These are phyloP conservation scores for Drosophila ezoana DNA, from an alignment of 2,888 invertebrate genomes.

Conservation along the genomic window DNA sequence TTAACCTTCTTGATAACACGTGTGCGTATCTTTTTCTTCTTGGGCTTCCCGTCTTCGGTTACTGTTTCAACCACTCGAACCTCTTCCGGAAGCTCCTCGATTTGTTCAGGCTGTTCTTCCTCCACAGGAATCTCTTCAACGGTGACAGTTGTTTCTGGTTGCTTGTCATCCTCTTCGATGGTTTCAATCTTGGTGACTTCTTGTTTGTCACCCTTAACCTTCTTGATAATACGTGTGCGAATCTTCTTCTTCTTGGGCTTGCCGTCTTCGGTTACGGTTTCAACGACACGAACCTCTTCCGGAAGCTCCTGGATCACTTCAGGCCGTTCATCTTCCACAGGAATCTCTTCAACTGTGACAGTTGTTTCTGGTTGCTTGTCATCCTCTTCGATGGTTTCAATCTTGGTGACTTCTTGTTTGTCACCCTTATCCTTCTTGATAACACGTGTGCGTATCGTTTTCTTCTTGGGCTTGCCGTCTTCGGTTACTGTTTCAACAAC, in stretches of 20 bases:
- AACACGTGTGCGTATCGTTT: constrained; percentile 16
- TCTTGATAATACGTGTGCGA: constrained; percentile 4
- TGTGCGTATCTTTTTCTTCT: constrained; percentile 6
- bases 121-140: neutral
- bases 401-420: constrained; percentile 28
- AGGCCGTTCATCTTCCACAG: neutral
- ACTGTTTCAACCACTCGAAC: constrained; percentile 4
- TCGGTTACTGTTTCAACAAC: constrained; percentile 41
- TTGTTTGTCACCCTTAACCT: constrained; percentile 6
- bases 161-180: constrained; percentile 3
- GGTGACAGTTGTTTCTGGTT: constrained; percentile 5
- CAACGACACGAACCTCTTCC: constrained; percentile 1
- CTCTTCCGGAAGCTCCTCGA: neutral
- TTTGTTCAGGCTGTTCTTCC: neutral
- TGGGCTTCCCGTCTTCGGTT: neutral
- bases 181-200: constrained; percentile 10
- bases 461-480: constrained; percentile 34
- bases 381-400: constrained; percentile 27
- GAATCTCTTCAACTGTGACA: constrained; percentile 10
- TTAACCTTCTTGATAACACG: constrained; percentile 7
- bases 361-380: constrained; percentile 23
- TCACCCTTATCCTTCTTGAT: constrained; percentile 28
- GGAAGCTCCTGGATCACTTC: neutral
- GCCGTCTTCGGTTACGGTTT: neutral
- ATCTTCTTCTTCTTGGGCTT: constrained; percentile 11